These are phyloP conservation scores for Callionymus lyra DNA, from an alignment of 2,113 vertebrate genomes.

Conservation along the genomic window DNA sequence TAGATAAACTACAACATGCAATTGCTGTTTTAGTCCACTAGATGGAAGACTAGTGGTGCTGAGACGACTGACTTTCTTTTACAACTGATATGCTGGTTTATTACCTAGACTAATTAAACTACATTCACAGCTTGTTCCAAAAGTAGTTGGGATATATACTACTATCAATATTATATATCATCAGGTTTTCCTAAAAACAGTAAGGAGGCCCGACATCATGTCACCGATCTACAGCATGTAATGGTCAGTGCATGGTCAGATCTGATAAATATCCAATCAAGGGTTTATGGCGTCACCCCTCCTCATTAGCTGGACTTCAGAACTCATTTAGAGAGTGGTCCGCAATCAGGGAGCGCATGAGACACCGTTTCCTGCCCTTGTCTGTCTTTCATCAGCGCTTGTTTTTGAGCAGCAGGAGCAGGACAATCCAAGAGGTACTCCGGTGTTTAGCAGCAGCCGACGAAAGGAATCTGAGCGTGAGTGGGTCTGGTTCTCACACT, in stretches of 20 bases:
- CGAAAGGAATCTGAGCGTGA: slow-evolving; percentile 13
- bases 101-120: no score
- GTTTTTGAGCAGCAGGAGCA: slow-evolving; percentile 2
- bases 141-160: no score
- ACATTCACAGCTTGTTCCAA: no score
- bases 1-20: no score
- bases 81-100: no score
- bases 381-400: slow-evolving; percentile 17
- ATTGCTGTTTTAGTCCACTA: slow-evolving; percentile 26
- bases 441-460: slow-evolving; percentile 8
- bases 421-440: slow-evolving; percentile 5
- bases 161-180: no score
- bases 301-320: slow-evolving; percentile 18
- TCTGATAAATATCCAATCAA: slow-evolving; percentile 34
- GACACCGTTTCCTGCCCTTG: slow-evolving; percentile 21
- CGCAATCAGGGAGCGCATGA: slow-evolving; percentile 19
- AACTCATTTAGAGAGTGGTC: no score
- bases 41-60: slow-evolving; percentile 33
- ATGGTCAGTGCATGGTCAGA: slow-evolving; percentile 13
- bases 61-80: neutral
- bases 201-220: no score
- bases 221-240: no score
- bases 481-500: no score
- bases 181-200: no score
- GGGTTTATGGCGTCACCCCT: slow-evolving; percentile 19